A percentile compares a stretch with the other conserved stretches of the same genome.
phyloP scores from a whole-genome alignment of 2,797 vertebrate species.

The Cossypha polioptera region DNA sequence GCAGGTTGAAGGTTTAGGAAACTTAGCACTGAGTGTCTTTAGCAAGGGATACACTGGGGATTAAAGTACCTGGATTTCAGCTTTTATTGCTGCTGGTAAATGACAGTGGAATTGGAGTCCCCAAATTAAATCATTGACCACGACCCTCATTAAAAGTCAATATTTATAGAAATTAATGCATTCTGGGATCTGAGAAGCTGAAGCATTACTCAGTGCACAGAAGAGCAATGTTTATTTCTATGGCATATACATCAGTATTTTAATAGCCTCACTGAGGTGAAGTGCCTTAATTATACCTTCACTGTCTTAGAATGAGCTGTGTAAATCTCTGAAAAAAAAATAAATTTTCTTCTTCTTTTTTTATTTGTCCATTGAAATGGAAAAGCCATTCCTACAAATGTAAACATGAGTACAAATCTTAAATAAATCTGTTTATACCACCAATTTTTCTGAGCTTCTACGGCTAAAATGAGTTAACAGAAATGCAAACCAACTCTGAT shows the following conservation, averaged over 20 bases:
- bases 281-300: neutral
- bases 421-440: neutral
- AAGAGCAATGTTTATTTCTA: neutral
- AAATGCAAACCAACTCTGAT: neutral
- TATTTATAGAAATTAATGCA: conserved; percentile 34
- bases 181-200: neutral
- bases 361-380: neutral
- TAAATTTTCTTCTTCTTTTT: neutral
- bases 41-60: neutral
- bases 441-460: neutral
- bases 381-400: neutral
- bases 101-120: neutral
- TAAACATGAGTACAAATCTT: neutral
- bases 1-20: neutral
- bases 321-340: neutral
- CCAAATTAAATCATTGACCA: conserved; percentile 33
- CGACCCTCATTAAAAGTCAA: conserved; percentile 3
- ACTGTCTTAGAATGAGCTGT: neutral
- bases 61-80: neutral
- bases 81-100: neutral
- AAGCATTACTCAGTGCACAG: neutral
- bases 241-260: neutral
- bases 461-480: neutral
- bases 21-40: neutral
- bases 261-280: neutral